Evolutionary conservation across 2,113 vertebrate genomes (phyloP).

Genomic region (Paracanthobrama guichenoti): DNA sequence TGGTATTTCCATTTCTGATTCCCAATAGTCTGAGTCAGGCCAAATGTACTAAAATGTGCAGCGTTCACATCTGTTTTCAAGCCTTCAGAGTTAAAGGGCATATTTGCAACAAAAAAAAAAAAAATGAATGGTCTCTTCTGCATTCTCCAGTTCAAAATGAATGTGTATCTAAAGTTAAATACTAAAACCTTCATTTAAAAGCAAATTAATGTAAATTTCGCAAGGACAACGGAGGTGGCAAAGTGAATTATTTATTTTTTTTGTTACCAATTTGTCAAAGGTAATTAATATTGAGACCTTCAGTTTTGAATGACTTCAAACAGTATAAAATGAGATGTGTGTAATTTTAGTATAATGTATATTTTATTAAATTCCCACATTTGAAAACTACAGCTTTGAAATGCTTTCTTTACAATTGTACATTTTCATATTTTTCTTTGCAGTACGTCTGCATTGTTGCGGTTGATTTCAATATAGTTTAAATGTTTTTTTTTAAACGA

Average conservation of each 20-base stretch:
- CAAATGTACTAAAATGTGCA: conserved; percentile 18
- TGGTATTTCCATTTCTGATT: conserved; percentile 32
- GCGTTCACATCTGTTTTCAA: conserved; percentile 10
- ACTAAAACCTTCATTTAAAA: conserved; percentile 12
- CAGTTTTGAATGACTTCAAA: not conserved
- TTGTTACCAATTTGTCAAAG: not conserved
- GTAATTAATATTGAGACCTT: conserved; percentile 13
- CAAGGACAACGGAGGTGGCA: conserved; percentile 4
- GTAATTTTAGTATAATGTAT: not conserved
- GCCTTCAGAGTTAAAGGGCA: conserved; percentile 5
- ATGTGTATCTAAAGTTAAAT: not conserved
- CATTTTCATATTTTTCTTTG: not conserved
- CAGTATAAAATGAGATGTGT: conserved; percentile 4
- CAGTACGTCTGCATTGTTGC: not conserved
- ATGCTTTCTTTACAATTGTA: not conserved
- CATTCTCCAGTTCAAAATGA: not conserved
- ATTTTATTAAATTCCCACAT: not conserved
- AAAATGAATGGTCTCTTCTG: not conserved
- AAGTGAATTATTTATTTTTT: conserved; percentile 11
- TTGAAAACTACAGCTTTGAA: not conserved
- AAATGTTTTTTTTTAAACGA: too few species aligned
- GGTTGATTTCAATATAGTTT: not conserved
- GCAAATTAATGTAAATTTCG: not conserved
- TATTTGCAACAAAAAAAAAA: not conserved
- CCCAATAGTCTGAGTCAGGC: not conserved